Evolutionary conservation across 2,888 invertebrate species (phyloP).

Genomic region (Cosmia pyralina): DNA sequence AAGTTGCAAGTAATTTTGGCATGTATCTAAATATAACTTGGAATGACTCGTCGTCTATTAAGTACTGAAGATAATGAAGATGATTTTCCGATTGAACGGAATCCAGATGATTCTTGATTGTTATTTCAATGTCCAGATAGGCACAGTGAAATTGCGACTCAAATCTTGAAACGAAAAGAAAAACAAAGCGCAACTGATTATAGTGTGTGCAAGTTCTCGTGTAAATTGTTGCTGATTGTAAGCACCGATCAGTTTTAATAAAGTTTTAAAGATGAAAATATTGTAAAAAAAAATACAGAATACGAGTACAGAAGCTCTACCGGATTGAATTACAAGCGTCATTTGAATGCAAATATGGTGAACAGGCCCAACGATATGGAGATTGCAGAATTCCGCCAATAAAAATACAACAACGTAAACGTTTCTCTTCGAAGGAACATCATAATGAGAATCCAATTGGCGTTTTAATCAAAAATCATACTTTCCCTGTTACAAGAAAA

Average conservation of each 20-base stretch:
- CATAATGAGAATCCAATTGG: conserved; percentile 14
- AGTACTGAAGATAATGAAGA: conserved; percentile 10
- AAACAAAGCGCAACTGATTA: not conserved
- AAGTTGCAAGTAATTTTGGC: conserved; percentile 36
- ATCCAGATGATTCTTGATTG: not conserved
- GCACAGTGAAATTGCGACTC: not conserved
- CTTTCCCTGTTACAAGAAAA: conserved; percentile 30
- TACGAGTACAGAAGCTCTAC: conserved; percentile 2
- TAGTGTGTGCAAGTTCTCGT: not conserved
- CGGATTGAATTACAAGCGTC: conserved; percentile 10
- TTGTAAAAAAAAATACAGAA: not conserved
- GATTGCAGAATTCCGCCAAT: conserved; percentile 22
- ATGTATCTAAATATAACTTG: conserved; percentile 1
- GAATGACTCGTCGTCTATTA: not conserved
- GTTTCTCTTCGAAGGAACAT: not conserved
- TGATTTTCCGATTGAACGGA: not conserved
- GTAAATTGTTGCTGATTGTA: not conserved
- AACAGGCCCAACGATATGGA: conserved; percentile 30
- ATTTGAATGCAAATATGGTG: conserved; percentile 19
- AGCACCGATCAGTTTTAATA: not conserved
- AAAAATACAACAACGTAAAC: conserved; percentile 4
- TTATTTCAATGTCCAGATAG: conserved; percentile 13
- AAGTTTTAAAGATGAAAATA: not conserved
- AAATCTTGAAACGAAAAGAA: not conserved
- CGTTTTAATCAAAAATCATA: conserved; percentile 30